phyloP scores from a whole-genome alignment of 2,113 vertebrate genomes.

The Apodemus speciosus region DNA sequence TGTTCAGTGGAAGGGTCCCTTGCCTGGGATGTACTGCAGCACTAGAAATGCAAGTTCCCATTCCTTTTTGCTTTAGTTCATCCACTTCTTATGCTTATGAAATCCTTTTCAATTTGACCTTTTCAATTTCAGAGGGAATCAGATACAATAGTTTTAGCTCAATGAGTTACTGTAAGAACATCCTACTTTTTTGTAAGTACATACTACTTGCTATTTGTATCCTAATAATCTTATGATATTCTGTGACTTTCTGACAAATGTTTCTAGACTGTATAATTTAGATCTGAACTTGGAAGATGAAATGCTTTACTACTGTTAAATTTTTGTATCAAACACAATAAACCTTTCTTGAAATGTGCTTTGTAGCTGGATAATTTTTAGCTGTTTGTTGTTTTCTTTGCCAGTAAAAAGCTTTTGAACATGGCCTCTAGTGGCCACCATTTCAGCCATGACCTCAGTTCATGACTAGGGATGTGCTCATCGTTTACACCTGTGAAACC shows the following conservation, averaged over 20 bases:
- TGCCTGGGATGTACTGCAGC: not conserved
- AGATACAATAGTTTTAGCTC: slow-evolving; percentile 45
- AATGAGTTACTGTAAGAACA: slow-evolving; percentile 54
- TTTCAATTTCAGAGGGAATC: slow-evolving; percentile 21
- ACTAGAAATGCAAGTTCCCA: not conserved
- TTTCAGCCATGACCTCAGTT: slow-evolving; percentile 45
- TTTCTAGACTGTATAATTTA: slow-evolving; percentile 49
- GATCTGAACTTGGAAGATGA: slow-evolving; percentile 35
- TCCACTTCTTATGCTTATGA: slow-evolving; percentile 46
- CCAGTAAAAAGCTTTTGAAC: slow-evolving; percentile 36
- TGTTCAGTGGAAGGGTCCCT: not conserved
- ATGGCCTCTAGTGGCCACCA: slow-evolving; percentile 3
- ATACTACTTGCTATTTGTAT: slow-evolving; percentile 3
- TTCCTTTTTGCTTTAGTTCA: not conserved
- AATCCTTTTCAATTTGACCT: slow-evolving; percentile 46
- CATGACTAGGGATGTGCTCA: not conserved
- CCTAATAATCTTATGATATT: slow-evolving; percentile 52
- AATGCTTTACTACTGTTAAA: slow-evolving; percentile 66
- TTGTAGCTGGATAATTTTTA: slow-evolving; percentile 52
- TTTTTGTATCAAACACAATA: slow-evolving; percentile 75
- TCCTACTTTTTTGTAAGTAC: slow-evolving; percentile 32
- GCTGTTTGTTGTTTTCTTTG: slow-evolving; percentile 32
- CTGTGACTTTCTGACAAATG: slow-evolving; percentile 2
- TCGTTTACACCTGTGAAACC: slow-evolving; percentile 34
- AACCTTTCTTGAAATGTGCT: slow-evolving; percentile 67